phyloP scores from a whole-genome alignment of 2,113 vertebrate species.

The Ibidorhyncha struthersii region DNA sequence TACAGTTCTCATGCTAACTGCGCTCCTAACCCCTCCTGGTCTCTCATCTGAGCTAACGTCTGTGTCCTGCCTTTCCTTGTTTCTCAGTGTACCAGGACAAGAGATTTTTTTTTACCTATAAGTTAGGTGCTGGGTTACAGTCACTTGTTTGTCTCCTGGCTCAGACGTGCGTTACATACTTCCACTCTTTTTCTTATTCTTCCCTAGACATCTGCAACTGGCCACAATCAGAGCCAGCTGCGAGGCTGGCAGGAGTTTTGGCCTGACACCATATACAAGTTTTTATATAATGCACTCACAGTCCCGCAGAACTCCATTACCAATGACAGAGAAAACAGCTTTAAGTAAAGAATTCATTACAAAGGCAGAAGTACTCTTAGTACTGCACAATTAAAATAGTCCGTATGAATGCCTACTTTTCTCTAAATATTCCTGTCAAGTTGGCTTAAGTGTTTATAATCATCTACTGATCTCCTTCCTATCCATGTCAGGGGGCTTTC shows the following conservation, averaged over 20 bases:
- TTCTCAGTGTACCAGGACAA: not conserved
- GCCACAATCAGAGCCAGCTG: not conserved
- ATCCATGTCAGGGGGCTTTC: not conserved
- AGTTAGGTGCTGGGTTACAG: not conserved
- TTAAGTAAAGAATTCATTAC: not conserved
- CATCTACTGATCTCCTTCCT: not conserved
- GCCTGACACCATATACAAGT: not conserved
- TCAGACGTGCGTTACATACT: accelerated
- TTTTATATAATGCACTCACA: not conserved
- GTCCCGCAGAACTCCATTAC: not conserved
- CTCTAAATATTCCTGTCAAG: not conserved
- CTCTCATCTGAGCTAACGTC: not conserved
- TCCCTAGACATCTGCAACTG: not conserved
- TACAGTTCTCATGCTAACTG: not conserved
- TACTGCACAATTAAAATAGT: not conserved
- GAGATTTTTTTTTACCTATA: not conserved
- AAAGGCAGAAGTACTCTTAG: not conserved
- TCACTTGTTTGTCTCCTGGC: not conserved
- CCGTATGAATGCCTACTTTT: not conserved
- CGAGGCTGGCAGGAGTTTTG: not conserved
- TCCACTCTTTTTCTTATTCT: not conserved
- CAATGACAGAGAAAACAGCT: not conserved
- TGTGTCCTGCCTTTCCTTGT: not conserved
- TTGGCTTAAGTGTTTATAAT: not conserved
- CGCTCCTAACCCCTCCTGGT: not conserved